Evolutionary conservation across 2,113 vertebrate genomes (phyloP).

Genomic region (Lophotis ruficrista): DNA sequence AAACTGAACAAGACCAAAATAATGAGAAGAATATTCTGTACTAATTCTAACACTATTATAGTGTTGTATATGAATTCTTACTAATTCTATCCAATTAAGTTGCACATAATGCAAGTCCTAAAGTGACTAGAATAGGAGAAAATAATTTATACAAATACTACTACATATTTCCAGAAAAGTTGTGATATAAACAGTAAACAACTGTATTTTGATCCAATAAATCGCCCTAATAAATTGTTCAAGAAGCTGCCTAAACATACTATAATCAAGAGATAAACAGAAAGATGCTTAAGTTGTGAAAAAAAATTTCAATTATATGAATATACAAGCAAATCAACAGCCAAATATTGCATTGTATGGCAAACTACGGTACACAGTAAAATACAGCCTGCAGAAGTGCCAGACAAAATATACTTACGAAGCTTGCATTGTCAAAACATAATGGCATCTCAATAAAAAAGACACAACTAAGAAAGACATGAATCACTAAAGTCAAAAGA

Average conservation of each 20-base stretch:
- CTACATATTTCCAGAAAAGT: neutral
- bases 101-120: neutral
- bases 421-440: neutral
- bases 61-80: neutral
- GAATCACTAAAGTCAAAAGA: neutral
- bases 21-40: neutral
- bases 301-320: neutral
- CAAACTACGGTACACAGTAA: neutral
- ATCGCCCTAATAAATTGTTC: neutral
- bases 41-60: neutral
- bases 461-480: neutral
- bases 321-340: neutral
- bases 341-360: neutral
- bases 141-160: neutral
- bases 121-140: neutral
- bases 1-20: neutral
- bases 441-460: neutral
- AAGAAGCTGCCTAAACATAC: neutral
- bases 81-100: neutral
- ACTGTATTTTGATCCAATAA: neutral
- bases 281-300: neutral
- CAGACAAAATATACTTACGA: neutral
- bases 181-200: neutral
- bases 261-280: neutral
- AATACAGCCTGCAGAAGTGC: neutral